Evolutionary conservation across 1,140 invertebrate genomes (phyloP), one percentile per base, ranked within the genome.

Genomic region (Papilio xuthus): DNA sequence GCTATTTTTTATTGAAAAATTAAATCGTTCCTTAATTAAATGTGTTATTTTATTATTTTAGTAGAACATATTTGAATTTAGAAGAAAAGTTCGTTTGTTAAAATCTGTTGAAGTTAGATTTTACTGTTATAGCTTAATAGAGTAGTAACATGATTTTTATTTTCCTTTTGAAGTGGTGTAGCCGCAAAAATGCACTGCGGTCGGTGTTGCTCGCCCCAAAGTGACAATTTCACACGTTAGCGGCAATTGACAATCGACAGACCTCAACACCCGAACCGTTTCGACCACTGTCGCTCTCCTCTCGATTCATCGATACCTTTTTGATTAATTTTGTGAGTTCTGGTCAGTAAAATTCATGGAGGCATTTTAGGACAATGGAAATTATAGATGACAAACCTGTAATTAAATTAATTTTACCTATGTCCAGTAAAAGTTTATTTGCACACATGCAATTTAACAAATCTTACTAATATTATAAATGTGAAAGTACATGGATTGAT

Each of bases 211-310:
- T 67, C 60, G 26, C 2, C 26, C 26, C 2, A 67, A 67, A 67
- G 60, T 67, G 60, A 67, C 60, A 67, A 28, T 63, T 63, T 63
- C 60, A 63, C 60, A 28, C 23, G 60, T 63, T 63, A 26, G 12
- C 60, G 60, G 10, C 23, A 63, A 67, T 67, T 67, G 23, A 67
- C 60, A 67, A 67, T 67, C 60, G 60, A 67, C 60, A 67, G 26
- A 67, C 26, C 13, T 67, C 60, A 67, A 67, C 60, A 67, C 60
- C 32, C 60, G 60, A 67, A 67, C 26, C 60, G 60, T 67, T 67
- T 67, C 60, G 26, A 67, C 60, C 60, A 28, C 20, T 28, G 26
- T 13, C 32, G 26, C 23, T 28, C 56, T 28, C 12, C 26, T 67
- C 23, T 13, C 26, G 26, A 63, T 18, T 67, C 8, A 67, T 28